A percentile compares a stretch with the other conserved stretches of the same genome.
phyloP scores from a whole-genome alignment of 2,797 vertebrate genomes.

The Valencia hispanica region DNA sequence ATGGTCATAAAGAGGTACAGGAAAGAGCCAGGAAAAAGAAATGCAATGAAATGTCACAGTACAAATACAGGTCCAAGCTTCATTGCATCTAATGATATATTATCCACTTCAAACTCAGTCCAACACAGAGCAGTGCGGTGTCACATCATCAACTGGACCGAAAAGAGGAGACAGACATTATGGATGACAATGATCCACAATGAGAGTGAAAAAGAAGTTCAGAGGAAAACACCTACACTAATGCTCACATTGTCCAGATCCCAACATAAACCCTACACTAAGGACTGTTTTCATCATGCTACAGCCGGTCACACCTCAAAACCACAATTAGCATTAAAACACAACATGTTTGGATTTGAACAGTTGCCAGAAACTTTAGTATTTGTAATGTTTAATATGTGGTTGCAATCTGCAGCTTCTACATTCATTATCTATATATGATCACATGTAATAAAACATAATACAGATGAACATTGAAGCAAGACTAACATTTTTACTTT shows the following conservation, averaged over 20 bases:
- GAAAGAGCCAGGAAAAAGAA: neutral
- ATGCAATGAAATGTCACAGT: constrained; percentile 12
- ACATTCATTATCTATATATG: neutral
- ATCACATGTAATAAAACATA: neutral
- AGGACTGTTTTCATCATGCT: constrained; percentile 6
- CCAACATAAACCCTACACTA: neutral
- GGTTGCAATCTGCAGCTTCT: neutral
- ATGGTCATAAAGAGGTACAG: constrained; percentile 20
- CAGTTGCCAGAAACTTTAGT: neutral
- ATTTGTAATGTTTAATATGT: neutral
- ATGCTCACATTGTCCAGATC: constrained; percentile 33
- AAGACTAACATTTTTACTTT: neutral
- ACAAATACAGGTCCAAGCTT: constrained; percentile 24
- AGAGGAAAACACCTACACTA: constrained; percentile 61
- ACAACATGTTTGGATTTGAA: neutral
- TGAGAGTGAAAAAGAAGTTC: constrained; percentile 51
- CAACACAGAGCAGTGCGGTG: constrained; percentile 54
- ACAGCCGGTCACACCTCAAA: neutral
- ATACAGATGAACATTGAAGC: neutral
- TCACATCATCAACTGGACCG: constrained; percentile 59
- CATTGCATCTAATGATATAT: constrained; percentile 20
- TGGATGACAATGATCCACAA: constrained; percentile 69
- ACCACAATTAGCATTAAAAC: neutral
- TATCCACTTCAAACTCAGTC: constrained; percentile 48
- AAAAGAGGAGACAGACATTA: constrained; percentile 61